Conservation (phyloP, 2,888 invertebrate genomes). For the Amblyjoppa fuscipennis region DNA sequence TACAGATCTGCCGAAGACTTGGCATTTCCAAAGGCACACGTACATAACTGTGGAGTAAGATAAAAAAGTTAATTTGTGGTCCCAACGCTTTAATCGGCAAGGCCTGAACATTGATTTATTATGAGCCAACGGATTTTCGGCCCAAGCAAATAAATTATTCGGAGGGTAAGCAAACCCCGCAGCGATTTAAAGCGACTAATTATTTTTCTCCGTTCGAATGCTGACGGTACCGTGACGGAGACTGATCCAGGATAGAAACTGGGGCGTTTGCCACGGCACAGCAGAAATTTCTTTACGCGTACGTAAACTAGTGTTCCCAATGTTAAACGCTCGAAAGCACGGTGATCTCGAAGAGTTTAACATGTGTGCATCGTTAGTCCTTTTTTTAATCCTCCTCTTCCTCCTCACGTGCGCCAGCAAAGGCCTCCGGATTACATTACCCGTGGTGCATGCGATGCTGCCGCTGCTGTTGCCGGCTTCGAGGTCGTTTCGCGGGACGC, state of each 20-base stretch:
- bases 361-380: conserved; percentile 60
- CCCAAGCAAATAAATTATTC: too few species aligned
- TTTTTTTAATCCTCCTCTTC: conserved; percentile 40
- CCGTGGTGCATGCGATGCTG: conserved; percentile 66
- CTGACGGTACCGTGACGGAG: too few species aligned
- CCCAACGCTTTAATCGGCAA: too few species aligned
- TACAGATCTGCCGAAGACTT: neutral
- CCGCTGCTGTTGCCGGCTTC: conserved; percentile 52
- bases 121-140: too few species aligned
- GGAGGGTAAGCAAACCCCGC: too few species aligned
- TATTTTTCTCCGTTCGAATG: too few species aligned
- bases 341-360: conserved; percentile 50
- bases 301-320: conserved; percentile 24
- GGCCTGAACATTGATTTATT: too few species aligned
- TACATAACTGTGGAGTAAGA: neutral
- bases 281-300: neutral
- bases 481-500: conserved; percentile 66
- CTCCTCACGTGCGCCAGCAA: conserved; percentile 51
- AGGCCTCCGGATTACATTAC: conserved; percentile 66
- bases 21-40: neutral
- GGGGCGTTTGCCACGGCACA: too few species aligned
- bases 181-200: too few species aligned
- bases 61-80: neutral
- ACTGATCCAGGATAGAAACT: too few species aligned
- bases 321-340: conserved; percentile 40